These are phyloP conservation scores for Mesocricetus auratus DNA, from an alignment of 2,113 vertebrate genomes.

Conservation along the genomic window DNA sequence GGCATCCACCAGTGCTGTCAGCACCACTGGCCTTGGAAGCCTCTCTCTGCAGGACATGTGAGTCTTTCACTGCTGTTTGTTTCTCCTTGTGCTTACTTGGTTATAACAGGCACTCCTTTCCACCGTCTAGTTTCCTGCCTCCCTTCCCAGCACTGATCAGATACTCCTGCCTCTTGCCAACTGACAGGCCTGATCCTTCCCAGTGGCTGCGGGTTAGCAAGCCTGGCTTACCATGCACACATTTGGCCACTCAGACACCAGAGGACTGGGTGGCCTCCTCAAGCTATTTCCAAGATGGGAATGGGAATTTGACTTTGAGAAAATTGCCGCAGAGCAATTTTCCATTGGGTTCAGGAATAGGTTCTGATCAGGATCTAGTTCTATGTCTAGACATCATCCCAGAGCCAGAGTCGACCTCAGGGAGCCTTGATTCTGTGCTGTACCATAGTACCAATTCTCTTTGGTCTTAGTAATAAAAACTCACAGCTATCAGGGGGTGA, in stretches of 20 bases:
- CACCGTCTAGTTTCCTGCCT: neutral
- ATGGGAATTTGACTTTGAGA: neutral
- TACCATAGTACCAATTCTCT: too few relatives aligned
- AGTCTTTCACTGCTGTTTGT: neutral
- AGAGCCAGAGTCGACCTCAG: neutral
- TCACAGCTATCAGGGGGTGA: too few relatives aligned
- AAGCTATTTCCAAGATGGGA: neutral
- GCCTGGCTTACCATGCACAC: neutral
- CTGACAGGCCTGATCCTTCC: neutral
- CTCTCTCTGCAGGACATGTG: neutral
- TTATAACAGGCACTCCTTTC: neutral
- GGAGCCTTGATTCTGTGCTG: neutral
- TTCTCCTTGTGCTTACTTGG: neutral
- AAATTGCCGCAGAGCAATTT: neutral
- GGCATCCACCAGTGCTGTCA: too few relatives aligned
- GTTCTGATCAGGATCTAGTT: neutral
- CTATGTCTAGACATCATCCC: neutral
- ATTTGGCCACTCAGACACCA: neutral
- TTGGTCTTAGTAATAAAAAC: too few relatives aligned
- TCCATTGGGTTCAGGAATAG: constrained; percentile 14
- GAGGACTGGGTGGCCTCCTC: neutral
- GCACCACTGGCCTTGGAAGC: neutral
- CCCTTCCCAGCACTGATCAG: neutral
- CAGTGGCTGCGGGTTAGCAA: neutral
- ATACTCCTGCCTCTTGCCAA: neutral